Evolutionary conservation across 1,140 invertebrate species (phyloP), one percentile per base, ranked within the genome.

Genomic region (Caenorhabditis tropicalis): DNA sequence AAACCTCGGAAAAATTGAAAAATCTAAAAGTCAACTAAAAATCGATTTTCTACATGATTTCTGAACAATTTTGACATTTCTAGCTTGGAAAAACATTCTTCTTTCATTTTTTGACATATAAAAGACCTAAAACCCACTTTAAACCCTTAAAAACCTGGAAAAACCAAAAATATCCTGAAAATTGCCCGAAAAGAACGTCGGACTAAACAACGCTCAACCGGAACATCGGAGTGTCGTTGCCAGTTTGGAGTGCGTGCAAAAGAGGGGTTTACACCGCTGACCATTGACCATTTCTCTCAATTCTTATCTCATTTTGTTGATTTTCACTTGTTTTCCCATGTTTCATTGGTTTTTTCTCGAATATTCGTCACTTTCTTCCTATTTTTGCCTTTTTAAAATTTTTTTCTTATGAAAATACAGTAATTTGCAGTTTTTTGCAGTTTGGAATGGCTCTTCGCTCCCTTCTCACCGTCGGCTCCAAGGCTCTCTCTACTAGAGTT

Each of bases 151-250:
- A 56, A 56, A 24, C 24, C 21, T 2, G 7, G 24, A 56, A 56
- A 56, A 56, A 21, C 24, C 7, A 10, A 0, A 29, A 56, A 56
- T 19, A 51, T n/a, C 15, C 39, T 19, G 5, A 65, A 19, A 36
- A 74, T 74, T 74, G 65, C 65, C 65, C 65, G 65, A 74, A 74
- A 74, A 36, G 36, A 36, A 7, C 9, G 5, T 4, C 19, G 19
- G 65, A n/a, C 27, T 74, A 74, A 74, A 74, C 65, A 74, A 46
- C 36, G n/a, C 19, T 33, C 36, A 24, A 24, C 19, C 36, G 65
- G 33, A 46, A 74, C 27, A 24, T 27, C 65, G 65, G 65, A 74
- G 65, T 43, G 65, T 74, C 65, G 65, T 74, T 74, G 33, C 43
- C 0, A 27, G 10, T 1, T 10, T 3, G 2, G 65, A 74, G 65